phyloP scores from a whole-genome alignment of 2,888 invertebrate genomes.

The Anagyrus pseudococci region DNA sequence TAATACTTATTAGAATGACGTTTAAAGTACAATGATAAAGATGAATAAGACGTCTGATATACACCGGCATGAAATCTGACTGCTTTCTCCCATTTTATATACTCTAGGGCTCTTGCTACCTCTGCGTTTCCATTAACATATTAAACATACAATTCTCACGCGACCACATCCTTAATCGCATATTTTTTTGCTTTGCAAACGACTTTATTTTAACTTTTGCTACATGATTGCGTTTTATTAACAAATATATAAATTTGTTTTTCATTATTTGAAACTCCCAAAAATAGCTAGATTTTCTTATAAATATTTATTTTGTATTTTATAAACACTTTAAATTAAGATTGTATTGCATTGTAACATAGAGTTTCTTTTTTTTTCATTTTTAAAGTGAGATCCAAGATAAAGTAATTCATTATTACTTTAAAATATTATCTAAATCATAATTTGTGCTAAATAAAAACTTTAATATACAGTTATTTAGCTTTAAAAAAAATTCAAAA shows the following conservation, averaged over 20 bases:
- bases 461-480: neutral
- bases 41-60: constrained; percentile 4
- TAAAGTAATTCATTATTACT: too few relatives aligned
- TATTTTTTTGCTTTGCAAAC: neutral
- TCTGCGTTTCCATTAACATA: neutral
- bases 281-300: constrained; percentile 32
- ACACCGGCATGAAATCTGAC: neutral
- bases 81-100: neutral
- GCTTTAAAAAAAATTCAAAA: neutral
- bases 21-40: neutral
- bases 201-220: constrained; percentile 4
- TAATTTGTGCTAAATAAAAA: neutral
- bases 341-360: neutral
- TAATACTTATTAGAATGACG: neutral
- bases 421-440: too few relatives aligned
- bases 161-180: neutral
- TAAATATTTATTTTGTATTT: constrained; percentile 28
- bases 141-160: neutral
- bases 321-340: constrained; percentile 1
- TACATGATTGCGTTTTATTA: constrained; percentile 20
- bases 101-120: neutral
- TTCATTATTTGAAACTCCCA: constrained; percentile 17
- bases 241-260: constrained; percentile 37
- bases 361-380: neutral
- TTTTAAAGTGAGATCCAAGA: neutral